A percentile compares a stretch with the other conserved stretches of the same genome.
Evolutionary conservation across 2,888 invertebrate species (phyloP).

Genomic region (Eupeodes latifasciatus): DNA sequence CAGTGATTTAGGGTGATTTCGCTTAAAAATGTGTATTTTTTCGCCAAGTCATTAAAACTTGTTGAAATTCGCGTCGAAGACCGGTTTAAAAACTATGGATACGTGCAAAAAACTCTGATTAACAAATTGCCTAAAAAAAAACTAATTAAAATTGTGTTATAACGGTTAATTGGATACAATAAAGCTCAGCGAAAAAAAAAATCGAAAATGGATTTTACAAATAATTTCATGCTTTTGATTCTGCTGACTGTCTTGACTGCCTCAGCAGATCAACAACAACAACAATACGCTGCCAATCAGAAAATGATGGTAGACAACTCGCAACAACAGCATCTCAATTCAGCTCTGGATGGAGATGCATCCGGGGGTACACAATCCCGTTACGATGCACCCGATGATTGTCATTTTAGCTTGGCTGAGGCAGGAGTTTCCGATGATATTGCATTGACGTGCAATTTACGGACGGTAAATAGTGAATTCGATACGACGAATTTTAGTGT

Average conservation of each 20-base stretch:
- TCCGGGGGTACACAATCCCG: conserved; percentile 76
- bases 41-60: conserved; percentile 63
- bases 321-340: conserved; percentile 68
- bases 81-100: conserved; percentile 68
- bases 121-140: conserved; percentile 40
- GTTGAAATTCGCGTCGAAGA: conserved; percentile 29
- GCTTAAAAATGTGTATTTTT: conserved; percentile 60
- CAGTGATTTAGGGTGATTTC: conserved; percentile 25
- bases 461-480: conserved; percentile 94
- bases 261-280: conserved; percentile 71
- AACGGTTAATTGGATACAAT: conserved; percentile 61
- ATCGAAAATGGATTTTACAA: conserved; percentile 60
- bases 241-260: conserved; percentile 65
- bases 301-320: conserved; percentile 72
- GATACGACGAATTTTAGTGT: conserved; percentile 95
- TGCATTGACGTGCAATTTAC: conserved; percentile 90
- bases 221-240: conserved; percentile 60
- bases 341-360: conserved; percentile 64
- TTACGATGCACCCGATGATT: conserved; percentile 94
- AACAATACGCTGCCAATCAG: conserved; percentile 74
- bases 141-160: conserved; percentile 27
- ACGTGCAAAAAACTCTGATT: conserved; percentile 69
- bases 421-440: conserved; percentile 87
- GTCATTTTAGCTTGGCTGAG: conserved; percentile 84
- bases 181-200: conserved; percentile 58